Conservation (phyloP, 1,140 invertebrate genomes). For the Macrocentrus cingulum region DNA sequence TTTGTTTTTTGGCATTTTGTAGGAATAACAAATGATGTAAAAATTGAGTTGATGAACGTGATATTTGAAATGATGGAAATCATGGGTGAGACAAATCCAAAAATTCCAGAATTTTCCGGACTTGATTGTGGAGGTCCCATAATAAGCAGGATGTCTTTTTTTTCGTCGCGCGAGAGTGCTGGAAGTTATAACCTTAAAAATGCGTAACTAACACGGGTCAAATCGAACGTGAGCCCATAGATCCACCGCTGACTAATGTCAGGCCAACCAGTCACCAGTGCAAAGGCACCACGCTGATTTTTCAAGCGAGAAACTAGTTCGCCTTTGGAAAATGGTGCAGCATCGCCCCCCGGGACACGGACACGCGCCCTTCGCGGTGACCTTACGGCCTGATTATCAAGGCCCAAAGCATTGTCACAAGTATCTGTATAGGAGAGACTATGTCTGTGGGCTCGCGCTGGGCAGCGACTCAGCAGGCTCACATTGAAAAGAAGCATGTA, state of each 20-base stretch:
- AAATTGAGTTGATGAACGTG: too few species aligned
- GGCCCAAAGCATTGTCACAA: constrained; percentile 4
- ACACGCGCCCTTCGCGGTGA: constrained; percentile 26
- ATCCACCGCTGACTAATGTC: constrained; percentile 29
- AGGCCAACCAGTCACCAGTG: constrained; percentile 15
- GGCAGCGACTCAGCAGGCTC: constrained; percentile 7
- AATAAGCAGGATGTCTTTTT: background rate
- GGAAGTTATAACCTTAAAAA: constrained; percentile 2
- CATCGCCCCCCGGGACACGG: constrained; percentile 14
- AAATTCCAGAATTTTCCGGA: too few species aligned
- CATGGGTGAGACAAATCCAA: too few species aligned
- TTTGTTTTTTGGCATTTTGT: too few species aligned
- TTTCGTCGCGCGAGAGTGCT: background rate
- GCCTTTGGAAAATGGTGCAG: background rate
- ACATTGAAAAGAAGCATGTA: background rate
- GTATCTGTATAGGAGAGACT: too few species aligned
- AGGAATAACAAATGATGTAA: too few species aligned
- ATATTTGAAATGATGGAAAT: too few species aligned
- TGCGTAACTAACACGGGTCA: constrained; percentile 22
- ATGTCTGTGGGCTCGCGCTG: background rate
- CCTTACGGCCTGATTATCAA: constrained; percentile 21
- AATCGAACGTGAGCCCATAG: constrained; percentile 13
- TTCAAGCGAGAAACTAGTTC: background rate
- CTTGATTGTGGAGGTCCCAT: too few species aligned
- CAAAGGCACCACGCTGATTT: constrained; percentile 22